Conservation (phyloP, 2,113 vertebrate species). For the Otocyon megalotis region DNA sequence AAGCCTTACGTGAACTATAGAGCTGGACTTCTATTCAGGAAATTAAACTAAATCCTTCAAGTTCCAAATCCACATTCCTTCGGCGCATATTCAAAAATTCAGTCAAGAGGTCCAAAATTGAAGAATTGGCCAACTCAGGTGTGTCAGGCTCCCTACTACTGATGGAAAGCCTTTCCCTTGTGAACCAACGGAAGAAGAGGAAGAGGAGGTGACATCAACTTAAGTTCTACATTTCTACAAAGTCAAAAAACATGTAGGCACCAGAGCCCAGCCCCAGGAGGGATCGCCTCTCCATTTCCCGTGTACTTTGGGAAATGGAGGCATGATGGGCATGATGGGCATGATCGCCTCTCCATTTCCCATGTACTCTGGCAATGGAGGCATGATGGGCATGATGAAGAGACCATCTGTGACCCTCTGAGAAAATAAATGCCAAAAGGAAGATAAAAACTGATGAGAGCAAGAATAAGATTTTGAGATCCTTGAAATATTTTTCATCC, state of each 20-base stretch:
- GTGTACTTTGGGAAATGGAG: too few species aligned
- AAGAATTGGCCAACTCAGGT: background rate
- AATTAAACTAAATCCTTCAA: background rate
- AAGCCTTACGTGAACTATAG: background rate
- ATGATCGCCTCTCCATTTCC: too few species aligned
- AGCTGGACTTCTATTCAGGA: background rate
- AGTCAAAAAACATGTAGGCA: background rate
- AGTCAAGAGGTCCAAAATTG: background rate
- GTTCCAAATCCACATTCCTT: background rate
- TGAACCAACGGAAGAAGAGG: accelerated
- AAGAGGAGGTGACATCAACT: background rate
- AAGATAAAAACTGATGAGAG: background rate
- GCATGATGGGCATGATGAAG: background rate
- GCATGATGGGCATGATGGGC: too few species aligned
- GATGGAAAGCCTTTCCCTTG: background rate
- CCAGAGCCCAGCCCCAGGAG: background rate
- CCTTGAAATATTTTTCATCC: background rate
- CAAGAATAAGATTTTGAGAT: background rate
- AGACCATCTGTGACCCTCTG: background rate
- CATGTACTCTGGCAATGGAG: too few species aligned
- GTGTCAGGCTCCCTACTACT: background rate
- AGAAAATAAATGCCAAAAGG: background rate
- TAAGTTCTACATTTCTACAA: background rate
- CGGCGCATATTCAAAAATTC: background rate
- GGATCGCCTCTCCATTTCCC: too few species aligned